These are phyloP conservation scores for Cygnus olor DNA, from an alignment of 2,797 vertebrate genomes.

Conservation along the genomic window DNA sequence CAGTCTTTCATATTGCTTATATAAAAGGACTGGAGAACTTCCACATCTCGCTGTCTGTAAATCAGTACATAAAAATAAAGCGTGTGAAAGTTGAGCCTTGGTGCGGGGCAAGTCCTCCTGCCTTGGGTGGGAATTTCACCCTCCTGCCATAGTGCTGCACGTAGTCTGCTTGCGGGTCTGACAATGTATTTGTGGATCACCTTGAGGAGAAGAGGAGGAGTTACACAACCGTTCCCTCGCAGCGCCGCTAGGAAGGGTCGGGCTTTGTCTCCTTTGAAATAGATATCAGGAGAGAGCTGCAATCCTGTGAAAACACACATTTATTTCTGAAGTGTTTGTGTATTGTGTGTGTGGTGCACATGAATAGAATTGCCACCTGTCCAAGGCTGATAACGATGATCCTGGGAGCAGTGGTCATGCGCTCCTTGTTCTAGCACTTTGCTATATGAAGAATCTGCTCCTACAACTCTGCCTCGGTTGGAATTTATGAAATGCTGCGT, in stretches of 20 bases:
- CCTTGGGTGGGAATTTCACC: constrained; percentile 26
- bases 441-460: background rate
- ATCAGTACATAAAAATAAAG: constrained; percentile 47
- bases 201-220: constrained; percentile 57
- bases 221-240: constrained; percentile 55
- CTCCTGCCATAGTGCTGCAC: background rate
- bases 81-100: background rate
- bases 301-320: constrained; percentile 62
- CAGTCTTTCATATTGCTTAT: background rate
- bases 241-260: constrained; percentile 39
- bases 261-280: constrained; percentile 66
- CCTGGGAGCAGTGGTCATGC: background rate
- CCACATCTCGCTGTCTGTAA: constrained; percentile 19
- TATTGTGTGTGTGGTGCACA: constrained; percentile 41
- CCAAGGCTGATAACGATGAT: constrained; percentile 52
- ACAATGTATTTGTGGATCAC: constrained; percentile 58
- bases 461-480: constrained; percentile 20
- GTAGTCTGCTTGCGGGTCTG: background rate
- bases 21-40: background rate
- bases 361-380: constrained; percentile 64
- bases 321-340: constrained; percentile 71
- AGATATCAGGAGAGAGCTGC: constrained; percentile 61
- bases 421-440: constrained; percentile 15
- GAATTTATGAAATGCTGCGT: constrained; percentile 24
- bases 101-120: background rate